Base-by-base conservation (phyloP, 2,113 vertebrate species). In the Spea multiplicata region DNA sequence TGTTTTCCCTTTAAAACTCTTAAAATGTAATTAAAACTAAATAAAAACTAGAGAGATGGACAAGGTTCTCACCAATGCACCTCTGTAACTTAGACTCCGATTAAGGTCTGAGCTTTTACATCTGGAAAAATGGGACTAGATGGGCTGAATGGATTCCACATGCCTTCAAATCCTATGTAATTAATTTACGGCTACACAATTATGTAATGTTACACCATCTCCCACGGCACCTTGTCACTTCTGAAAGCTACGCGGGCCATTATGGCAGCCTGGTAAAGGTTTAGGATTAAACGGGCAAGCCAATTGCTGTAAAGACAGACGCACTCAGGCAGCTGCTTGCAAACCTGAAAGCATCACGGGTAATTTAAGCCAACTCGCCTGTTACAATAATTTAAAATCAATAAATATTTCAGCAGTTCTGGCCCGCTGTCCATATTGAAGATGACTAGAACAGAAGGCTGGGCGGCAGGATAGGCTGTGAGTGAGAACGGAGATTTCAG, bases 331-430 rank as follows among this genome's bases (percentile, higher is more conserved):
- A 80, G 64, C 71, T 68, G 78, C 59, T 74, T 61, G 52, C 71
- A 80, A 80, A 80, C 78, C 78, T 80, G 78, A 73, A 80, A 59
- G 71, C 70, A 80, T 59, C 71, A 68, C 78, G 57, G 78, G 71
- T 80, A 80, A 80, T 80, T 74, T 80, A 80, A 74, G 71, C 78
- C 78, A 65, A 80, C 64, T 68, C 44, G 78, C 78, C 78, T 80
- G 78, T 74, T 80, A 80, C 78, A 74, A 80, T 80, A 74, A 74
- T 80, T 80, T 80, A 74, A 79, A 79, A 80, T 80, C 78, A 80
- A 80, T 80, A 80, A 80, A 80, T 80, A 80, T 80, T 80, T 80
- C 71, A 80, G 78, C 64, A 74, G 73, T 74, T 80, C 71, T 80
- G 78, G 71, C 71, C 70, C 47, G 53, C 62, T 52, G 14, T 68